Percentiles rank a stretch among this genome's conserved stretches.
phyloP scores from a whole-genome alignment of 2,888 invertebrate genomes.

The Uropetala carovei region DNA sequence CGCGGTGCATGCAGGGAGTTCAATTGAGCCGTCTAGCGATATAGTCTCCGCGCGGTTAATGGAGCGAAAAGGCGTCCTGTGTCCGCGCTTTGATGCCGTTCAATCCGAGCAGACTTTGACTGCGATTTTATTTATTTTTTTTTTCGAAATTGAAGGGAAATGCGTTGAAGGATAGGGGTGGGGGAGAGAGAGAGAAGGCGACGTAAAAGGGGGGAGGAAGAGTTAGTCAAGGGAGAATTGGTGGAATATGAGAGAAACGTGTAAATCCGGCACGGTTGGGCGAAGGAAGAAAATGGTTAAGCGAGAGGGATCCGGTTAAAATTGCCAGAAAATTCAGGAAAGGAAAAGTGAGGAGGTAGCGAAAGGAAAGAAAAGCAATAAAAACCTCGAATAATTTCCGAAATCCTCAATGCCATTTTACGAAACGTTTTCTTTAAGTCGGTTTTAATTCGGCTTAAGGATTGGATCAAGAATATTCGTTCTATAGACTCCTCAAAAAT shows the following conservation, averaged over 20 bases:
- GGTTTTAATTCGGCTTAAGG: too few relatives aligned
- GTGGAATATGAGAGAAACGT: neutral
- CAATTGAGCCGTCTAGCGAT: conserved; percentile 22
- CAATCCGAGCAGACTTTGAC: neutral
- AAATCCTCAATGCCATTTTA: too few relatives aligned
- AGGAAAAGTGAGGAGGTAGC: too few relatives aligned
- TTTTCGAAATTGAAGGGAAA: neutral
- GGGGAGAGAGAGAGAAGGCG: neutral
- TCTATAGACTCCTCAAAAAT: too few relatives aligned
- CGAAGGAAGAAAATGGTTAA: neutral
- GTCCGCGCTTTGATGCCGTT: conserved; percentile 14
- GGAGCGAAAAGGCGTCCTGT: neutral
- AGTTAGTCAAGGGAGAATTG: neutral
- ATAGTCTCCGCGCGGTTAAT: neutral
- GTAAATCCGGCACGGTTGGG: neutral
- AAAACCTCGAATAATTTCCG: too few relatives aligned
- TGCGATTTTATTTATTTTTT: neutral
- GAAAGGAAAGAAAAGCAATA: too few relatives aligned
- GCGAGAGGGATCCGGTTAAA: too few relatives aligned
- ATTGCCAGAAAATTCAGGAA: too few relatives aligned
- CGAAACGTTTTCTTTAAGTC: too few relatives aligned
- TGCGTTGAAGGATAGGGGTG: neutral
- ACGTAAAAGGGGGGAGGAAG: neutral
- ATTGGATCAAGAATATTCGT: too few relatives aligned
- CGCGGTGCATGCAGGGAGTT: conserved; percentile 20